phyloP scores from a whole-genome alignment of 2,888 invertebrate genomes.

The Alitta virens region DNA sequence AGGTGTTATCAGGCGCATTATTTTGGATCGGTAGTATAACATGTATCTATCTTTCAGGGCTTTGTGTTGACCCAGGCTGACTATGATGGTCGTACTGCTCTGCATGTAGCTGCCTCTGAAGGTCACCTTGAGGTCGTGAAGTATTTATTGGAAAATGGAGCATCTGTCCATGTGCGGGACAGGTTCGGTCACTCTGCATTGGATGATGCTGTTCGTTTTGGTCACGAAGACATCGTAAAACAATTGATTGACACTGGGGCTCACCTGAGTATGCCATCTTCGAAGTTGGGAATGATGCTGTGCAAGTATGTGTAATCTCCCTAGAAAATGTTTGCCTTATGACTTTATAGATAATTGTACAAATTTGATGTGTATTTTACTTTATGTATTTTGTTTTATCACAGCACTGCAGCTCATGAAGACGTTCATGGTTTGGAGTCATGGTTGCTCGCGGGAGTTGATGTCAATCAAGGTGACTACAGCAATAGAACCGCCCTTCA shows the following conservation, averaged over 20 bases:
- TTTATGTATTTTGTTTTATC: conserved; percentile 3
- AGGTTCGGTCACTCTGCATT: conserved; percentile 58
- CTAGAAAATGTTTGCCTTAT: no score
- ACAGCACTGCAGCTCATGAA: conserved; percentile 39
- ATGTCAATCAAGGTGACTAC: conserved; percentile 42
- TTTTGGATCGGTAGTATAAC: no score
- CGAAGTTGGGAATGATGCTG: conserved; percentile 68
- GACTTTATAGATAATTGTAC: no score
- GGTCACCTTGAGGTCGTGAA: conserved; percentile 71
- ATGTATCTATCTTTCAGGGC: conserved; percentile 24
- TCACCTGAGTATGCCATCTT: conserved; percentile 62
- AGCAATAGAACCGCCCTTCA: conserved; percentile 45
- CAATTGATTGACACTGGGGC: conserved; percentile 74
- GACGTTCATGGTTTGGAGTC: conserved; percentile 51
- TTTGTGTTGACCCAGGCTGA: conserved; percentile 56
- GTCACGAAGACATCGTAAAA: conserved; percentile 61
- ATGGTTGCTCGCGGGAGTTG: conserved; percentile 45
- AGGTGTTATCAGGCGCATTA: no score
- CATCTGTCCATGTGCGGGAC: conserved; percentile 78
- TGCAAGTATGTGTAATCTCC: conserved; percentile 59
- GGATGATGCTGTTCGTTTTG: conserved; percentile 64
- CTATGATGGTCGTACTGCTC: conserved; percentile 73
- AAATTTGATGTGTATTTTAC: no score
- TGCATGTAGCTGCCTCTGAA: conserved; percentile 76
- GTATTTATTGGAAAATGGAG: conserved; percentile 74